Evolutionary conservation across 1,140 invertebrate species (phyloP).

Genomic region (Drosophila leontia): DNA sequence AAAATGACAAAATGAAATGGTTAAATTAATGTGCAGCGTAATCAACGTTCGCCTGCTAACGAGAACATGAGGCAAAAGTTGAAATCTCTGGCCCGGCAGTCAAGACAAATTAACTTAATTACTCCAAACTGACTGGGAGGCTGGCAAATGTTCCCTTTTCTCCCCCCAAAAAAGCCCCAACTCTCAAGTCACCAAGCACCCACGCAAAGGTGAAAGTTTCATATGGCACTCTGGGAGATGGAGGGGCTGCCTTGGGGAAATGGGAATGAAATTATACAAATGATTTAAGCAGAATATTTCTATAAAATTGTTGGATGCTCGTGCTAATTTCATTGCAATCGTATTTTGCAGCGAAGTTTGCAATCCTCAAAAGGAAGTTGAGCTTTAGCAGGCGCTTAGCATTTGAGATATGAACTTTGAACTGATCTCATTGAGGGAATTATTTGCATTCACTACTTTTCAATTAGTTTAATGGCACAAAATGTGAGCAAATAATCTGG

Average conservation of each 20-base stretch:
- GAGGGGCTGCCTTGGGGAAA: constrained; percentile 15
- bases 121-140: constrained; percentile 47
- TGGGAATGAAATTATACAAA: constrained; percentile 41
- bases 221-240: constrained; percentile 11
- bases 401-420: not conserved
- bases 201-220: constrained; percentile 46
- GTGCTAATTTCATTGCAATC: constrained; percentile 27
- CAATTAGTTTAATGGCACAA: not conserved
- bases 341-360: constrained; percentile 22
- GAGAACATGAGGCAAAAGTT: constrained; percentile 46
- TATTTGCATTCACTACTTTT: not conserved
- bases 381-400: not conserved
- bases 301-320: constrained; percentile 22
- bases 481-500: no score
- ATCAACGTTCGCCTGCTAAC: constrained; percentile 46
- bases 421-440: not conserved
- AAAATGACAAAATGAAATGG: constrained; percentile 50
- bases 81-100: constrained; percentile 46
- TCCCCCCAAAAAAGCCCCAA: not conserved
- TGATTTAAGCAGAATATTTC: constrained; percentile 47
- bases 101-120: constrained; percentile 56
- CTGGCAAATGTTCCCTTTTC: constrained; percentile 9
- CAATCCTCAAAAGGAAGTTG: constrained; percentile 1
- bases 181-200: not conserved
- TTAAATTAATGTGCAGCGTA: constrained; percentile 51